Evolutionary conservation across 2,797 vertebrate genomes (phyloP), one percentile per base, ranked within the genome.

Genomic region (Spinus pinus): DNA sequence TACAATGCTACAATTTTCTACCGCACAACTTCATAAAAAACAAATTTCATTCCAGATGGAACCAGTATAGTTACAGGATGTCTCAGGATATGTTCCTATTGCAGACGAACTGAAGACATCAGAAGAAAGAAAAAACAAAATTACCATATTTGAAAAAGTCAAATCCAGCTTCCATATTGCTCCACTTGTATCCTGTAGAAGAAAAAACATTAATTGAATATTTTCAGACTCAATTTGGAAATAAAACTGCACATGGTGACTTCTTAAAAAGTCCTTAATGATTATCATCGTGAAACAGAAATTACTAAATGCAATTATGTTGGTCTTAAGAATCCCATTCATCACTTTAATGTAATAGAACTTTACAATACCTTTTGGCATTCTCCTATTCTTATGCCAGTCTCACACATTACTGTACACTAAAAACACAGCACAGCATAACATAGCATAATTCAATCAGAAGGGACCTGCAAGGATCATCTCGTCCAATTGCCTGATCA

Each of bases 141-240:
- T 98, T 97, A 99, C 99, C 27, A 94, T 98, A 96, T 98, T 98
- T 88, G 98, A 98, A 97, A 99, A 99, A 21, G 99, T 99, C 66
- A 99, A 98, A 93, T 99, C 99, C 94, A 99, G 97, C 95, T 99
- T 99, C 99, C 99, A 99, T 89, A 99, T 99, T 92, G 98, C 98
- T 95, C 99, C 99, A 41, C 65, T 98, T 57, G 98, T 97, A 97
- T 99, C 99, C 99, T 99, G 89, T 81, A 97, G 60, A 91, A 95
- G 83, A 61, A 79, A 85, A 95, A 86, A 41, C 12, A 30, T 31
- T 54, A 81, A 22, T 12, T 70, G 25, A 78, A 39, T 66, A 61
- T 71, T 92, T 93, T 86, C 67, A 84, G 54, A 86, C 9, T 69
- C 42, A 22, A 3, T 74, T 79, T 81, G 27, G 51, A 94, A 88